Evolutionary conservation across 1,140 invertebrate genomes (phyloP).

Genomic region (Megalopta genalis): DNA sequence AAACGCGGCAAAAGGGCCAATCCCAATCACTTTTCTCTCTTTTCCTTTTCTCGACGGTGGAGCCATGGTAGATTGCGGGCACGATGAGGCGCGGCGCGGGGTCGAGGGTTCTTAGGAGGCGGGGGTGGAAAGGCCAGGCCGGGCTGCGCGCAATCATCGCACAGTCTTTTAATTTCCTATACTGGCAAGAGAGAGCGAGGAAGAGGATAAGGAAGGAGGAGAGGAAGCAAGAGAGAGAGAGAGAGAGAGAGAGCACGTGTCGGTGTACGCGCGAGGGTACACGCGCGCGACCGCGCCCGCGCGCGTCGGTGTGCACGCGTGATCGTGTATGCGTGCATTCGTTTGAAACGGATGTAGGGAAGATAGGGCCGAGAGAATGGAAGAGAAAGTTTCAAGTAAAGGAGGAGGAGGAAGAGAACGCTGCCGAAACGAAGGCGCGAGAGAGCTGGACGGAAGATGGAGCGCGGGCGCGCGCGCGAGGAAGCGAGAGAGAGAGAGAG

Average conservation of each 20-base stretch:
- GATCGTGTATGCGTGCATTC: constrained; percentile 12
- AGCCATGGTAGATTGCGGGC: constrained; percentile 57
- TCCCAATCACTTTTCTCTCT: constrained; percentile 73
- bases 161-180: constrained; percentile 79
- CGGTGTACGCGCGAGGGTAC: constrained; percentile 38
- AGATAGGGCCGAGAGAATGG: constrained; percentile 42
- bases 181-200: constrained; percentile 62
- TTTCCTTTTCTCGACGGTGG: constrained; percentile 22
- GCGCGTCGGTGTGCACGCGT: constrained; percentile 18
- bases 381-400: constrained; percentile 33
- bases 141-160: constrained; percentile 73
- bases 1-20: constrained; percentile 69
- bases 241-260: constrained; percentile 27
- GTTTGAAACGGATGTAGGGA: constrained; percentile 39
- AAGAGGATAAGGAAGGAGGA: too few species aligned
- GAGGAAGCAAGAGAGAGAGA: too few species aligned
- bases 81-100: constrained; percentile 26
- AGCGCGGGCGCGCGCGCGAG: not conserved
- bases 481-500: constrained; percentile 5
- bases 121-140: constrained; percentile 42
- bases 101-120: not conserved
- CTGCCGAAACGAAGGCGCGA: not conserved
- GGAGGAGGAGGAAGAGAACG: constrained; percentile 24
- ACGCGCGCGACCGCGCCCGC: constrained; percentile 25
- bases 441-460: too few species aligned